Evolutionary conservation across 2,113 vertebrate species (phyloP).

Genomic region (Hipposideros armiger): DNA sequence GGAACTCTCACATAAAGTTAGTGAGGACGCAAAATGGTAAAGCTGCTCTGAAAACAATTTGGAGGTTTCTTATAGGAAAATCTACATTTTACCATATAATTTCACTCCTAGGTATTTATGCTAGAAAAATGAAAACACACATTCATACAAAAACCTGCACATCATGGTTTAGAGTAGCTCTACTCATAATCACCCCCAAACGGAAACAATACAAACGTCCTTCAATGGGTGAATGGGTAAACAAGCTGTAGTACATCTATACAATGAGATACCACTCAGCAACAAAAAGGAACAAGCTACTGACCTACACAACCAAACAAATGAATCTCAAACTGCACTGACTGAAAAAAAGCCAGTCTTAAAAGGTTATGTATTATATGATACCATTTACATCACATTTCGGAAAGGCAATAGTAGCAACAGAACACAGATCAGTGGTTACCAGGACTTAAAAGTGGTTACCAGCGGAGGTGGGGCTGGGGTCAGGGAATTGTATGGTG

Average conservation of each 20-base stretch:
- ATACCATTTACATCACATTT: background rate
- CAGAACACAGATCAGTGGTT: background rate
- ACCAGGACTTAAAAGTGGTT: background rate
- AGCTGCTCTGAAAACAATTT: background rate
- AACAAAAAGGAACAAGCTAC: background rate
- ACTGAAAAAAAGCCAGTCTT: background rate
- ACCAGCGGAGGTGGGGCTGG: fast-evolving
- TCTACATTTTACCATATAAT: background rate
- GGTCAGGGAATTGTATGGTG: background rate
- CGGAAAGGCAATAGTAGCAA: background rate
- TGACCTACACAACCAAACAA: background rate
- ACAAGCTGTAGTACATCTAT: background rate
- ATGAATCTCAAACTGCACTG: background rate
- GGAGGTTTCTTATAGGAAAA: background rate
- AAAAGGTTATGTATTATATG: background rate
- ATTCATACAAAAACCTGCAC: background rate
- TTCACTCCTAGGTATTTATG: background rate
- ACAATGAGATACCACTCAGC: background rate
- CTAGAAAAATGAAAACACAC: background rate
- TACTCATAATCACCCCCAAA: background rate
- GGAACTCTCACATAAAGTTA: no score
- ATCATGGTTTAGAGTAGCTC: background rate
- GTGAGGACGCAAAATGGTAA: background rate
- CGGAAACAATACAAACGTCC: background rate
- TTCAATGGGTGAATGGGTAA: background rate